Evolutionary conservation across 2,888 invertebrate genomes (phyloP).

Genomic region (Diploptera punctata): DNA sequence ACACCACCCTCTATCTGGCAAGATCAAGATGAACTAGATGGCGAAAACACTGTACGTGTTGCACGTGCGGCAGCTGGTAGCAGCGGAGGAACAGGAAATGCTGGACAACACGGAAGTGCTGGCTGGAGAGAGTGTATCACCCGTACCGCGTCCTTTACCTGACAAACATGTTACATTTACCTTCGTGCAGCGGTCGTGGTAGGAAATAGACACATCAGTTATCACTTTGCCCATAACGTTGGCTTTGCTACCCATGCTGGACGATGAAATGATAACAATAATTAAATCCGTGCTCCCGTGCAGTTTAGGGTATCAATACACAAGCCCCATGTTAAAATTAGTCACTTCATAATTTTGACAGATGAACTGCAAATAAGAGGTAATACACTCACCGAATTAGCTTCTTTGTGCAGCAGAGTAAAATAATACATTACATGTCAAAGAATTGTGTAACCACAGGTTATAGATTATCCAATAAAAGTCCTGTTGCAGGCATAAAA

Average conservation of each 20-base stretch:
- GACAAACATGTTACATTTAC: too few species aligned
- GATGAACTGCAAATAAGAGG: background rate
- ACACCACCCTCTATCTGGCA: background rate
- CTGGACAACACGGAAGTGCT: background rate
- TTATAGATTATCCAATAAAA: too few species aligned
- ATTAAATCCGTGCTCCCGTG: background rate
- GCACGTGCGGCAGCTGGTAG: background rate
- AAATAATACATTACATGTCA: background rate
- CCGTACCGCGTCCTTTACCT: background rate
- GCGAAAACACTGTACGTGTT: too few species aligned
- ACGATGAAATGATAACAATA: background rate
- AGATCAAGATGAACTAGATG: background rate
- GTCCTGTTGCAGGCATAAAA: too few species aligned
- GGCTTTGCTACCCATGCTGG: background rate
- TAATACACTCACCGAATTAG: background rate
- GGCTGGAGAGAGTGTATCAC: background rate
- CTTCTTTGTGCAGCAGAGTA: background rate
- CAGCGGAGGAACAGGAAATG: background rate
- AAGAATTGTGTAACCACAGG: background rate
- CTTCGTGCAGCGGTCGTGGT: background rate
- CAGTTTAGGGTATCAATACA: too few species aligned
- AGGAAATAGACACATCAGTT: background rate
- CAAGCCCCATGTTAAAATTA: background rate
- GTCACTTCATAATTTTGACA: background rate
- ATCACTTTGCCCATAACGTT: background rate